Evolutionary conservation across 92 coral and sea anemone genomes (phyloP), one percentile per base, ranked within the genome.

Genomic region (Micromussa lordhowensis): DNA sequence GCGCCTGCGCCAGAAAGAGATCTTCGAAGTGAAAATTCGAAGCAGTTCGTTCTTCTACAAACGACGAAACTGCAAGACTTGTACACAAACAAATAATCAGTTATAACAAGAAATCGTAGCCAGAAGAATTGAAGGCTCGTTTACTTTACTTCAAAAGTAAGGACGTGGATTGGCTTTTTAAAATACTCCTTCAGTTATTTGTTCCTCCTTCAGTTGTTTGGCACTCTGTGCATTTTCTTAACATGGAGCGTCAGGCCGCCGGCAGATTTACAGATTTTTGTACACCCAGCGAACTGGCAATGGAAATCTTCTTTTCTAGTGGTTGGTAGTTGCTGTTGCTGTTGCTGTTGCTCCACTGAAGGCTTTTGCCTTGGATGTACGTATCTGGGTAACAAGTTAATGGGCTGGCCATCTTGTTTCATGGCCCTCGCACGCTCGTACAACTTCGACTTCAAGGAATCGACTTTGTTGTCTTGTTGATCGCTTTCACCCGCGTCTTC

Each of bases 201-300:
- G n/a, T n/a, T n/a, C n/a, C n/a, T n/a, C n/a, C n/a, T n/a, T n/a
- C n/a, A n/a, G n/a, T n/a, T 48, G 53, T 10, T 4, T 48, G 53
- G 53, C 5, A 73, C 77, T n/a, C n/a, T 73, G 44, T 73, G 77
- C 48, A 73, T 73, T 82, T 82, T 82, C 86, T 82, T 82, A 35
- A 82, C 75, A 32, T 82, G 86, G 63, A 82, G 68, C 34, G 73
- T 82, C 58, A 82, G 75, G 55, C 86, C 77, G 58, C 86, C 77
- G 22, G 54, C 75, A 82, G 86, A 82, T 48, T 48, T 48, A 48
- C 53, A 48, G 10, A 48, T 48, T 10, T 48, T 48, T 48, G 53
- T 4, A 10, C 53, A 48, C 4, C 53, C 53, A 48, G 53, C n/a
- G 53, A 48, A 51, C 57, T 82, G 86, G 77, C 73, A 72, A 82